Evolutionary conservation across 1,140 invertebrate genomes (phyloP), one percentile per base, ranked within the genome.

Genomic region (Dendroctonus ponderosae): DNA sequence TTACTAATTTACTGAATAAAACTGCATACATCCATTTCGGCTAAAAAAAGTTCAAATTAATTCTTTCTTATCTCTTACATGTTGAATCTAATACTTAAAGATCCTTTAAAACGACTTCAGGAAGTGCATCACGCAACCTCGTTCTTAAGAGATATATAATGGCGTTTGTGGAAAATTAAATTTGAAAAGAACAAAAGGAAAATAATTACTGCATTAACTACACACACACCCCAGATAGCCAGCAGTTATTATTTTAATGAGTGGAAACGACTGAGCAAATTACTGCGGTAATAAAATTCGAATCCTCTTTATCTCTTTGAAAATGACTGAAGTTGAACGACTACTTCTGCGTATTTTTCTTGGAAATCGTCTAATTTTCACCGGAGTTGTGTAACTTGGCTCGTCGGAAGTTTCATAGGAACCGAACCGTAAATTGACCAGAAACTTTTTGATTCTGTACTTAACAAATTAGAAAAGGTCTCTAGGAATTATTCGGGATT

Each of bases 261-360:
- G 52, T 54, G 52, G 26, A 37, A 54, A 37, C n/a, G 6, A 8
- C 40, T 54, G 7, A 37, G n/a, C 42, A 43, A 57, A 62, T 51
- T 62, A 15, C 48, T 12, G 8, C n/a, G 15, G 48, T 48, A 62
- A 62, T 62, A 62, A 62, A 38, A 62, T 37, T 12, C 50, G 38
- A 53, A 51, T 52, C 50, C 15, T 52, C 37, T 52, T 52, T 52
- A 52, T 52, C 37, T 52, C 15, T 8, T 26, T 26, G 52, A 41
- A 51, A 65, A 65, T 58, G 62, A 26, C 9, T n/a, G 15, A 37
- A 50, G 54, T 53, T 65, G 37, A 50, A 50, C 53, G 40, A 43
- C 56, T 56, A 64, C 39, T 56, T 48, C 42, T 40, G 39, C 41
- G 53, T 65, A 65, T 56, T 65, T 65, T 65, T 65, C 53, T 58